Base-by-base conservation (phyloP, 2,113 vertebrate species). In the Brachypodius melanocephalos region DNA sequence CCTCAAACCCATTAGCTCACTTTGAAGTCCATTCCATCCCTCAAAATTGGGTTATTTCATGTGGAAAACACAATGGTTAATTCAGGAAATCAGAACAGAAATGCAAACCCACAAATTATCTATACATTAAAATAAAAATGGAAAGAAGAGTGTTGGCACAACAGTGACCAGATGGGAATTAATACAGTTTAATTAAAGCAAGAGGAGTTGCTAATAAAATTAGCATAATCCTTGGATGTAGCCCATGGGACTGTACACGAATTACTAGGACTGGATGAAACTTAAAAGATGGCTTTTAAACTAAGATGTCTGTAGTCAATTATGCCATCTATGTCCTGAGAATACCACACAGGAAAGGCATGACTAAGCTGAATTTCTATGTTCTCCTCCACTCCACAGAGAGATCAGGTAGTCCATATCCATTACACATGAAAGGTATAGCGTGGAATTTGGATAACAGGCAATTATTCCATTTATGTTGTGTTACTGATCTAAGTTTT, bases 91-190 rank as follows among this genome's bases (percentile, higher is more conserved):
- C 17, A 29, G 38, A 95, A 76, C 0, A 31, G 11, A 93, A 76
- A 24, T 17, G 19, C 29, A 85, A 91, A 79, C 12, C 4, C 14
- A 52, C 34, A 71, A 34, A 67, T 78, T 78, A 67, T 68, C 63
- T 83, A 73, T 51, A 83, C 12, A 69, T 65, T 83, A 45, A 88
- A 85, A 93, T 34, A 76, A 91, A 93, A 93, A 49, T 19, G 14
- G 54, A 75, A 82, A 49, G 49, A 90, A 82, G 26, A 80, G 84
- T 88, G 89, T 93, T 95, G 74, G 94, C 87, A 95, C 59, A 91
- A 97, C 66, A 97, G 94, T 96, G 95, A 93, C 94, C 94, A 94
- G 81, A 88, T 95, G 95, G 94, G 95, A 96, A 97, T 95, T 93
- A 55, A 42, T 75, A 36, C 17, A 73, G 74, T 93, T 96, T 95